A percentile compares a stretch with the other conserved stretches of the same genome.
Conservation (phyloP, 2,888 invertebrate species). For the Xestia ashworthii region DNA sequence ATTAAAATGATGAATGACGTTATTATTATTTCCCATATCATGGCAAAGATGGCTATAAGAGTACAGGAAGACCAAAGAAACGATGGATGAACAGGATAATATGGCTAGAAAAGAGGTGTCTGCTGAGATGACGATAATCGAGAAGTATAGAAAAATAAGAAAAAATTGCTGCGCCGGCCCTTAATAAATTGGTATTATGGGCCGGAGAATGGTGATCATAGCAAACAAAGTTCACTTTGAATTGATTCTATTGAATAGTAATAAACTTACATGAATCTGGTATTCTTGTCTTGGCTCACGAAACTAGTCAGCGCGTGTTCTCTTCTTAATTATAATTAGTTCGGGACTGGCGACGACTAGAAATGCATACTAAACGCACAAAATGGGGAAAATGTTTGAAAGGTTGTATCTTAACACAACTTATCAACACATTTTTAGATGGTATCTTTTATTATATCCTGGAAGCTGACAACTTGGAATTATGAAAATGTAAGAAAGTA, state of each 20-base stretch:
- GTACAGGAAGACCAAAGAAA: too few species aligned
- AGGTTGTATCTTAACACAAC: not conserved
- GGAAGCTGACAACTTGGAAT: not conserved
- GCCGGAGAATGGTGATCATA: too few species aligned
- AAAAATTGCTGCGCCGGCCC: too few species aligned
- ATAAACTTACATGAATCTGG: not conserved
- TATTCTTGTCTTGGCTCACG: not conserved
- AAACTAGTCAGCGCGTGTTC: slow-evolving; percentile 21
- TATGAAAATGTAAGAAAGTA: slow-evolving; percentile 8
- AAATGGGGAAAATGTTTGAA: slow-evolving; percentile 9
- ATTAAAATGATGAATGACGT: not conserved
- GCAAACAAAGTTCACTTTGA: not conserved
- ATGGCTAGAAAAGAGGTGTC: too few species aligned
- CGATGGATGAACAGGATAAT: too few species aligned
- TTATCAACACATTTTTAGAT: not conserved
- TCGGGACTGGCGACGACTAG: not conserved
- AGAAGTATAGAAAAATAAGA: too few species aligned
- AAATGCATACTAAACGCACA: slow-evolving; percentile 22
- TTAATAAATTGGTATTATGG: too few species aligned
- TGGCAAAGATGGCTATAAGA: not conserved
- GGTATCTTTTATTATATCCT: not conserved
- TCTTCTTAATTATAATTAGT: slow-evolving; percentile 31
- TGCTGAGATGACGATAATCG: too few species aligned
- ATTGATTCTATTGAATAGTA: not conserved
- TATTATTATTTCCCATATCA: not conserved